Base-by-base conservation (phyloP, 2,113 vertebrate species). In the Morone saxatilis region DNA sequence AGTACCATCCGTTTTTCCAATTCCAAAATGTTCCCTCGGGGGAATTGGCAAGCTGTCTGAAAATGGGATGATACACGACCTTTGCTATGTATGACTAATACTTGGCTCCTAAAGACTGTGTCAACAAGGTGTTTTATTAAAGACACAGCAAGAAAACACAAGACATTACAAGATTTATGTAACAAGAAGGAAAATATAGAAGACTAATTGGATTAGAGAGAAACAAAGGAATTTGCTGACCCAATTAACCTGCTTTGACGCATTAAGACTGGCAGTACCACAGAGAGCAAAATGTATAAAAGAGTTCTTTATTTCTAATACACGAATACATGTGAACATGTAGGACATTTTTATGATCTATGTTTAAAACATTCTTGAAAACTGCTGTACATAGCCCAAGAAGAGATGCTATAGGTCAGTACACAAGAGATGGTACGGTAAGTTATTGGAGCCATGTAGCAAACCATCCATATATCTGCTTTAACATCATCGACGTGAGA, bases 271-370 rank as follows among this genome's bases (percentile, higher is more conserved):
- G 45, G 56, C 62, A 66, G 54, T 86, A 51, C 43, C 71, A 69
- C 60, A 71, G 38, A 71, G 16, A 31, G 66, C 83, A 81, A 74
- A 16, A 84, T 71, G 38, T 89, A 91, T 83, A 93, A 87, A 93
- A 94, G 88, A 91, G 54, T 81, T 86, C 79, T 95, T 92, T 93
- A 93, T 95, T 94, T 89, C 91, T 96, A 95, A 93, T 95, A 93
- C 84, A 85, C 71, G 65, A n/a, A 72, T 92, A 90, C 45, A 76
- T 91, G 81, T 68, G 80, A 88, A 91, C 86, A 78, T 56, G 77
- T 69, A 17, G 82, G 83, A 91, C 78, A 81, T 79, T 88, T 90
- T 87, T 71, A 86, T 76, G 71, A 81, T 72, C 69, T 68, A 81
- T 85, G 67, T 78, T 86, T 88, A 70, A 85, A 51, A 89, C 61